Conservation (phyloP, 2,113 vertebrate species). For the Halichoeres trimaculatus region DNA sequence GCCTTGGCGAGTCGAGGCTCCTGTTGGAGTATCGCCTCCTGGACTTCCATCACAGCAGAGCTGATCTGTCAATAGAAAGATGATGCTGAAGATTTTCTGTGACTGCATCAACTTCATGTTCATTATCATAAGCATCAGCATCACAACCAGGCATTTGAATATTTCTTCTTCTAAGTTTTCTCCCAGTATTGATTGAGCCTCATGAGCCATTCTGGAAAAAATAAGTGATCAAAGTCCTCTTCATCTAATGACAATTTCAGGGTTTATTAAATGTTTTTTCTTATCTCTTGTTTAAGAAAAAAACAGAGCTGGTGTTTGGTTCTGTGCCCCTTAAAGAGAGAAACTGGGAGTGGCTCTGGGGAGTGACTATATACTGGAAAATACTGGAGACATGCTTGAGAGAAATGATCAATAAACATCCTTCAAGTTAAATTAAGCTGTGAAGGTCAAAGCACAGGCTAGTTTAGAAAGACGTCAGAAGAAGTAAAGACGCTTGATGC, state of each 20-base stretch:
- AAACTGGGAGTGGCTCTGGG: background rate
- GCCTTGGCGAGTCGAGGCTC: slow-evolving; percentile 87
- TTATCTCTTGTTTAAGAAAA: background rate
- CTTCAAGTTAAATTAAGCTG: background rate
- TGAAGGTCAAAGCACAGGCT: background rate
- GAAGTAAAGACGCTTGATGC: background rate
- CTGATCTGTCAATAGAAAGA: slow-evolving; percentile 84
- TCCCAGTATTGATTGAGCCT: background rate
- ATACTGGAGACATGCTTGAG: background rate
- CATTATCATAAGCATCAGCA: no score
- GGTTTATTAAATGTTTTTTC: background rate
- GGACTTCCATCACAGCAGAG: slow-evolving; percentile 82
- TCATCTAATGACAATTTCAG: no score
- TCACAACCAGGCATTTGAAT: background rate
- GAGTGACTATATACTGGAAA: no score
- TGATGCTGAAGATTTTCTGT: background rate
- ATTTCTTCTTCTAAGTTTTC: background rate
- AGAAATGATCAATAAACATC: background rate
- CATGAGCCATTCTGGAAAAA: background rate
- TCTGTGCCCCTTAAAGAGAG: background rate
- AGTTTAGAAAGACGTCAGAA: background rate
- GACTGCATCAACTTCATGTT: background rate
- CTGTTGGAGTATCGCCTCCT: slow-evolving; percentile 86
- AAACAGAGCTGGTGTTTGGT: background rate
- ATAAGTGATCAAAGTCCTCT: background rate